Conservation (phyloP, 2,113 vertebrate genomes). For the Pangasianodon hypophthalmus region DNA sequence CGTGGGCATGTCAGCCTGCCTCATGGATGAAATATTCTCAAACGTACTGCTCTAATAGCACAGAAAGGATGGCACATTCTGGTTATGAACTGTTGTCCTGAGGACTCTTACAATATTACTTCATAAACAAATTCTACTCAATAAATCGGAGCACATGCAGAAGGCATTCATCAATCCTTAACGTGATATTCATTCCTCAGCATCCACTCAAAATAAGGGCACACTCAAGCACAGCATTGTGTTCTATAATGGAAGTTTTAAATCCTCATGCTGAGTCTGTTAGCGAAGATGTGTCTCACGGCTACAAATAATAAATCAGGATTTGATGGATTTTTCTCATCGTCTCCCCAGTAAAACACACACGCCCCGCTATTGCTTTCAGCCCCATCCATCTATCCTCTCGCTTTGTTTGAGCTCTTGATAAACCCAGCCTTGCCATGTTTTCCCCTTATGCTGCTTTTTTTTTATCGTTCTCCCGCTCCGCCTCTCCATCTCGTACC, state of each 20-base stretch:
- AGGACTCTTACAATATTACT: conserved; percentile 33
- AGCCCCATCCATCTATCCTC: conserved; percentile 1
- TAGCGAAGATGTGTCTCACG: conserved; percentile 22
- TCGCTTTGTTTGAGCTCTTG: conserved; percentile 20
- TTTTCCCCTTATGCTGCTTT: conserved; percentile 30
- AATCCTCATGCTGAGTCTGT: conserved; percentile 36
- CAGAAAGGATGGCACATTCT: conserved; percentile 38
- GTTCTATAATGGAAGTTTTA: conserved; percentile 45
- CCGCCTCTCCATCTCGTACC: conserved; percentile 40
- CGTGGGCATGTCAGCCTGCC: conserved; percentile 24
- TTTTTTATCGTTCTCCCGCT: background rate
- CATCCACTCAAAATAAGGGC: conserved; percentile 13
- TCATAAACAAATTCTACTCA: conserved; percentile 39
- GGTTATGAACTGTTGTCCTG: conserved; percentile 41
- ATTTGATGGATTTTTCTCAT: conserved; percentile 41
- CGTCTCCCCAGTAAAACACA: conserved; percentile 34
- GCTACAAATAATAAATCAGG: conserved; percentile 46
- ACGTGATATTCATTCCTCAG: conserved; percentile 15
- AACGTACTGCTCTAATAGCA: conserved; percentile 39
- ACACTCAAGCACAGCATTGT: conserved; percentile 18
- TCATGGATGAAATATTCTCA: conserved; percentile 20
- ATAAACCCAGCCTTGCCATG: conserved; percentile 28
- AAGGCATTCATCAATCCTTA: conserved; percentile 31
- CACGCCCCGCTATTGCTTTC: background rate
- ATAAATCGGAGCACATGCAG: conserved; percentile 35